Evolutionary conservation across 2,113 vertebrate genomes (phyloP).

Genomic region (Myiozetetes cayanensis): DNA sequence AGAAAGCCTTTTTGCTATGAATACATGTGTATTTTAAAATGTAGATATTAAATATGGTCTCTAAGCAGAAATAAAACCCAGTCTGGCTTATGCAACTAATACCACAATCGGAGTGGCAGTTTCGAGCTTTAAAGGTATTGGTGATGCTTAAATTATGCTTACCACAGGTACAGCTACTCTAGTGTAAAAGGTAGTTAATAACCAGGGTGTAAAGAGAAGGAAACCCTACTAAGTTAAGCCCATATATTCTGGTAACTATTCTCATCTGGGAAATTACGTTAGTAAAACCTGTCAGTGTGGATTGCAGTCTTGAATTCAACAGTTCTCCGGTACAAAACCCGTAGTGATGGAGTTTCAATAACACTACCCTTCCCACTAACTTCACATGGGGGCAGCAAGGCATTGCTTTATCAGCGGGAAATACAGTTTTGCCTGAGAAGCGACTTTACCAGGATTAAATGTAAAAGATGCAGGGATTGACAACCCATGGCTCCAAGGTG

Average conservation of each 20-base stretch:
- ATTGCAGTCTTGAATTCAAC: neutral
- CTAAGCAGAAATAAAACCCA: constrained; percentile 22
- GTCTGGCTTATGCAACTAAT: neutral
- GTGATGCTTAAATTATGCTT: neutral
- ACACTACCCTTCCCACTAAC: neutral
- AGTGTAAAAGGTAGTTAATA: neutral
- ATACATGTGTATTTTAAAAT: neutral
- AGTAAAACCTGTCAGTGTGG: neutral
- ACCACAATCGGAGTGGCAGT: neutral
- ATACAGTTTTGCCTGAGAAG: neutral
- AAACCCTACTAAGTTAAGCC: neutral
- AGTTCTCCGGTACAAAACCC: neutral
- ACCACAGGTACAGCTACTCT: neutral
- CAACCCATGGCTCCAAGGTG: neutral
- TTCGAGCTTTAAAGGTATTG: neutral
- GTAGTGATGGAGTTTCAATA: accelerated
- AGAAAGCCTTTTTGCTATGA: constrained; percentile 35
- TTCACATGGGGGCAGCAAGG: constrained; percentile 56
- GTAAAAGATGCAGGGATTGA: neutral
- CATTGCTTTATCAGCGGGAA: neutral
- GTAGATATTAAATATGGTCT: constrained; percentile 33
- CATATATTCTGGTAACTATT: neutral
- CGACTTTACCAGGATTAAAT: neutral
- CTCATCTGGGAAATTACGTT: neutral
- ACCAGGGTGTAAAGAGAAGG: neutral